Percentiles rank a stretch among this genome's conserved stretches.
phyloP scores from a whole-genome alignment of 2,888 invertebrate genomes.

The Xestobium rufovillosum region DNA sequence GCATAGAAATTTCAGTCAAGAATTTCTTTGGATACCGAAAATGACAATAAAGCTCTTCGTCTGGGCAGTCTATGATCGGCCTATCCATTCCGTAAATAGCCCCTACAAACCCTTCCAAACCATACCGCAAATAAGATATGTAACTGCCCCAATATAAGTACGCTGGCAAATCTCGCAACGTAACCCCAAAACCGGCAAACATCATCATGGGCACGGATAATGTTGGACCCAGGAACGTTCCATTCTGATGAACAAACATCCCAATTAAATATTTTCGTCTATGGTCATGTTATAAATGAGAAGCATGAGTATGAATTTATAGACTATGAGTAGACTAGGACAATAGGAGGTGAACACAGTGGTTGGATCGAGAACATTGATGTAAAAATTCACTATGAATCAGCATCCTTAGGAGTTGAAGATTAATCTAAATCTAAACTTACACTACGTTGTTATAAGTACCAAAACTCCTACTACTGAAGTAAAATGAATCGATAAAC shows the following conservation, averaged over 20 bases:
- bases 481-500: no score
- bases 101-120: conserved; percentile 77
- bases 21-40: conserved; percentile 77
- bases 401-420: no score
- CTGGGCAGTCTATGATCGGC: conserved; percentile 65
- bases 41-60: conserved; percentile 65
- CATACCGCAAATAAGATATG: conserved; percentile 84
- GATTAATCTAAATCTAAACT: no score
- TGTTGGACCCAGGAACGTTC: conserved; percentile 90
- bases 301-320: no score
- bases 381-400: no score
- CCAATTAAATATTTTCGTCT: no score
- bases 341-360: no score
- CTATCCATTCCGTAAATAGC: conserved; percentile 80
- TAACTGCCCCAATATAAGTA: conserved; percentile 90
- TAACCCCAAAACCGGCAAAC: conserved; percentile 94
- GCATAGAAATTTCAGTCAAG: conserved; percentile 72
- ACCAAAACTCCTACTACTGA: no score
- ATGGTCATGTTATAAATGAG: no score
- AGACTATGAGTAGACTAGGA: no score
- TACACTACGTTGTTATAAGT: no score
- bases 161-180: conserved; percentile 73
- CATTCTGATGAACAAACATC: conserved; percentile 61
- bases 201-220: conserved; percentile 91
- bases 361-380: no score